Evolutionary conservation across 2,888 invertebrate species (phyloP).

Genomic region (Argyra leucocephala): DNA sequence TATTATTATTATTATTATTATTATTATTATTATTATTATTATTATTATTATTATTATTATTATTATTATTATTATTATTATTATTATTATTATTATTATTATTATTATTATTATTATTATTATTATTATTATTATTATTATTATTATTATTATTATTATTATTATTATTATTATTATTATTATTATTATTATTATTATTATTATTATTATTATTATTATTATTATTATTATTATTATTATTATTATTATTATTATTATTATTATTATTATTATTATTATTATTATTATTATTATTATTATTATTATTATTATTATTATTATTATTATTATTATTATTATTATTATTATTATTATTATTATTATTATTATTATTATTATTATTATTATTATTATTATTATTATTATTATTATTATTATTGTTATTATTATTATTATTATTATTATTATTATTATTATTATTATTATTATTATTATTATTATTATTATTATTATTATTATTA

Average conservation of each 20-base stretch:
- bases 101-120: slow-evolving; percentile 4
- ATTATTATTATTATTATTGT: too few relatives aligned
- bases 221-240: slow-evolving; percentile 1
- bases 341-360: background rate
- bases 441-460: too few relatives aligned
- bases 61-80: background rate
- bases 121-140: background rate
- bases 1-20: slow-evolving; percentile 1
- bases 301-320: background rate
- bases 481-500: too few relatives aligned
- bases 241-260: background rate
- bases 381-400: background rate
- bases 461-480: too few relatives aligned
- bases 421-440: too few relatives aligned
- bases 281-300: background rate
- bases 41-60: background rate
- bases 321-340: slow-evolving; percentile 1
- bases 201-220: background rate
- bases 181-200: slow-evolving; percentile 4
- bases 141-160: background rate
- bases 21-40: slow-evolving; percentile 4
- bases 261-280: background rate
- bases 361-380: background rate
- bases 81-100: background rate
- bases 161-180: background rate